Base-by-base conservation (phyloP, 2,888 invertebrate genomes). In the Panorpa germanica region DNA sequence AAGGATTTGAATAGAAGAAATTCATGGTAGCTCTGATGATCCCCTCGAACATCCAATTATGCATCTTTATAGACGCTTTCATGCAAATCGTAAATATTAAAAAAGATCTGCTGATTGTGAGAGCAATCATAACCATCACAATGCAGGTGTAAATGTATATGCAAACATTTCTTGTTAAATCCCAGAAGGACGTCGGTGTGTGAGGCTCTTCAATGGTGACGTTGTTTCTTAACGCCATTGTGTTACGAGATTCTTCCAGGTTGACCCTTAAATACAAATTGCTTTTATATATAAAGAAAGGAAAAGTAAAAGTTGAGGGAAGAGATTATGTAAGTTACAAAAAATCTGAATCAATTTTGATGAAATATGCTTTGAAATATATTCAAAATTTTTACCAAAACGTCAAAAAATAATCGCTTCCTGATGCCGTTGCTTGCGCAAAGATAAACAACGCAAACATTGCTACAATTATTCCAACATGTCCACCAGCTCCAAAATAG, bases 401-500 rank as follows among this genome's bases (percentile, higher is more conserved):
- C 2, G 55, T 46, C 11, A 58, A 38, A 35, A 52, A 50, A 33
- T 48, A 53, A 37, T 59, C 57, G 11, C 47, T 45, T 5, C 46
- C 45, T 14, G 46, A 49, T 10, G 45, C 44, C 11, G 48, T 28
- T 3, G 38, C 16, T 38, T 57, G 53, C 3, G 45, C 43, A 1
- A 41, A 2, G 4, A 49, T 17, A 31, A 48, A 45, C 13, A 49
- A 39, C 0, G 59, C 4, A 0, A 64, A 20, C 1, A 73, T 57
- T 2, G 60, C 26, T 0, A 46, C 8, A 0, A 74, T 53, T 4
- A 71, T 43, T 25, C 63, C 56, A 37, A 63, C 63, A 38, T 71
- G 66, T 0, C 82, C 81, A 26, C 76, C 74, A 3, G 81, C 75
- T 9, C 53, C 48, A 34, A 82, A 60, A 50, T 83, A 83, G 9